phyloP scores from a whole-genome alignment of 1,140 invertebrate genomes.

The Rhysida immarginata region DNA sequence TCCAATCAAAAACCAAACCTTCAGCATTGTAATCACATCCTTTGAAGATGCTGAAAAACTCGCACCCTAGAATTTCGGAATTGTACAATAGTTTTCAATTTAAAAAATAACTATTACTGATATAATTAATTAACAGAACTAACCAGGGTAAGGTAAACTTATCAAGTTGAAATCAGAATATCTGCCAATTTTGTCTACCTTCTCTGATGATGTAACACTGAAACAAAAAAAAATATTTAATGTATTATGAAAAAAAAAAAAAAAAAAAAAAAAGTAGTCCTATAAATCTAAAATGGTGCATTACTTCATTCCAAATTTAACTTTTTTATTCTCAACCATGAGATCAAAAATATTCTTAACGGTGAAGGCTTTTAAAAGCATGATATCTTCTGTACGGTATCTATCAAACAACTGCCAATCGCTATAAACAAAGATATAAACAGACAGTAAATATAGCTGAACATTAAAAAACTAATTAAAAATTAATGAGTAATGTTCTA shows the following conservation, averaged over 20 bases:
- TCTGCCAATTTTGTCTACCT: slow-evolving; percentile 63
- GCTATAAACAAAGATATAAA: too few species aligned
- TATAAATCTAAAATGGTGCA: background rate
- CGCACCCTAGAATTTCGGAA: too few species aligned
- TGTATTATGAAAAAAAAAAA: background rate
- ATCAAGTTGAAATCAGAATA: slow-evolving; percentile 60
- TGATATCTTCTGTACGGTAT: slow-evolving; percentile 55
- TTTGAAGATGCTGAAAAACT: slow-evolving; percentile 58
- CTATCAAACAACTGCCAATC: slow-evolving; percentile 46
- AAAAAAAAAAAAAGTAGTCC: background rate
- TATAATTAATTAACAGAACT: too few species aligned
- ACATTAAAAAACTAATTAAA: too few species aligned
- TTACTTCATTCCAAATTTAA: slow-evolving; percentile 52
- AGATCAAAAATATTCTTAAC: slow-evolving; percentile 64
- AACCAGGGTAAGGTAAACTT: slow-evolving; percentile 57
- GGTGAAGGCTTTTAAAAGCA: slow-evolving; percentile 50
- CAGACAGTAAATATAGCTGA: too few species aligned
- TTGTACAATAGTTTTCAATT: too few species aligned
- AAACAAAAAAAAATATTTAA: slow-evolving; percentile 18
- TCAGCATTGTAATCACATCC: slow-evolving; percentile 52
- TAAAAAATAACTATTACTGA: too few species aligned
- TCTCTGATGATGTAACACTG: slow-evolving; percentile 73
- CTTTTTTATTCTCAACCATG: slow-evolving; percentile 79
- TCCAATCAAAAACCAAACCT: slow-evolving; percentile 59
- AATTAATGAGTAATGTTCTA: too few species aligned